A percentile compares a stretch with the other conserved stretches of the same genome.
phyloP scores from a whole-genome alignment of 2,113 vertebrate species.

The Carassius auratus region DNA sequence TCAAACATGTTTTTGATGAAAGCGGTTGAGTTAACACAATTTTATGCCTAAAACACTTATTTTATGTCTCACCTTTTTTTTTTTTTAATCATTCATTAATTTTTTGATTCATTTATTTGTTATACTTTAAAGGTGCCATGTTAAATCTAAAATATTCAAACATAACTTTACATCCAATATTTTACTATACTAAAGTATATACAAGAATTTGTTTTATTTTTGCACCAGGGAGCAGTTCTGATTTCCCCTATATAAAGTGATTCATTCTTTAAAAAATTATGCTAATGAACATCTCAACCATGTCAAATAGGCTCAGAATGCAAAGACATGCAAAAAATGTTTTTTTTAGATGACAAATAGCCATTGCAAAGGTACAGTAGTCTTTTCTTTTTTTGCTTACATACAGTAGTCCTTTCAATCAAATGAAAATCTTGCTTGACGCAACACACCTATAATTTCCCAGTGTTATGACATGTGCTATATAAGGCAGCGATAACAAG shows the following conservation, averaged over 20 bases:
- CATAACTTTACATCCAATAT: neutral
- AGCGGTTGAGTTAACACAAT: neutral
- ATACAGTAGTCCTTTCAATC: neutral
- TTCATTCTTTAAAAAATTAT: neutral
- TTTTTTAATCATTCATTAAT: no score
- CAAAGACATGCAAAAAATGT: neutral
- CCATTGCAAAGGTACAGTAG: neutral
- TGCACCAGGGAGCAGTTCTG: neutral
- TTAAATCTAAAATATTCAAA: neutral
- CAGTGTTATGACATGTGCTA: slow-evolving; percentile 21
- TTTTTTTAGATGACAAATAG: neutral
- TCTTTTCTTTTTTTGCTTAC: no score
- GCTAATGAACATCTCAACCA: neutral
- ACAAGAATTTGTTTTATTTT: neutral
- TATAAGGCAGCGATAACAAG: slow-evolving; percentile 1
- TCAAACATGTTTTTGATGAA: neutral
- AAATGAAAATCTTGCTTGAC: neutral
- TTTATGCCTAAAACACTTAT: neutral
- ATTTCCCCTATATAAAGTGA: neutral
- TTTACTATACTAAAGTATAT: neutral
- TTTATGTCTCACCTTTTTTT: neutral
- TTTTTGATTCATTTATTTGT: no score
- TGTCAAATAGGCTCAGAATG: neutral
- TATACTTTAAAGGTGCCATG: neutral
- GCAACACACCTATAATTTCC: slow-evolving; percentile 29